phyloP scores from a whole-genome alignment of 2,888 invertebrate species.

The Microchrysa polita region DNA sequence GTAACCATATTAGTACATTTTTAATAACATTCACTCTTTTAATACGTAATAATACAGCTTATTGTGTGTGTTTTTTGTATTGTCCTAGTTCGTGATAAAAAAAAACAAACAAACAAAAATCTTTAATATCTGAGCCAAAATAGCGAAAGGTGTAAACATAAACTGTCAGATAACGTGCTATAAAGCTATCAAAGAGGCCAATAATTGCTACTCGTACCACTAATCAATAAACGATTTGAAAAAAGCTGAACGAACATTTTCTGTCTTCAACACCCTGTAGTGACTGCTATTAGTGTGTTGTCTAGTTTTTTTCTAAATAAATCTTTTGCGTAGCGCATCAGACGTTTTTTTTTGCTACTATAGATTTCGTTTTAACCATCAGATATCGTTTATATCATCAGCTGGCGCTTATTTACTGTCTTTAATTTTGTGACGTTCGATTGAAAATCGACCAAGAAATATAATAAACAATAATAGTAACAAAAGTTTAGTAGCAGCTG shows the following conservation, averaged over 20 bases:
- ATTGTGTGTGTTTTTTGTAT: background rate
- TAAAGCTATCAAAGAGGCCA: background rate
- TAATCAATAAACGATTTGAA: constrained; percentile 5
- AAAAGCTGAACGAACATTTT: too few relatives aligned
- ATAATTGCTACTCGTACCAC: background rate
- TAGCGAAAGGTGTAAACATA: background rate
- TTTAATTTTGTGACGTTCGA: background rate
- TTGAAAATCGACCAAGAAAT: background rate
- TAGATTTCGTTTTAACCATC: background rate
- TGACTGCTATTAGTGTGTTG: too few relatives aligned
- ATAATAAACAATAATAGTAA: background rate
- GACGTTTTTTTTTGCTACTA: background rate
- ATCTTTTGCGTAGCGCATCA: background rate
- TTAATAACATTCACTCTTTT: background rate
- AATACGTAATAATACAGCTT: background rate
- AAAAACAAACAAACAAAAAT: background rate
- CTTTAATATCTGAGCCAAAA: background rate
- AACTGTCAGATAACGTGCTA: background rate
- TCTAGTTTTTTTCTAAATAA: background rate
- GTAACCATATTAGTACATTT: background rate
- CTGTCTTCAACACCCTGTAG: too few relatives aligned
- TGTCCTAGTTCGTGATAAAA: background rate
- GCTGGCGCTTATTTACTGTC: background rate
- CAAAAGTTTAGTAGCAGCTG: background rate
- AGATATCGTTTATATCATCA: background rate